Percentiles rank a stretch among this genome's conserved stretches.
These are phyloP conservation scores for Iguana delicatissima DNA, from an alignment of 2,797 vertebrate genomes.

Conservation along the genomic window DNA sequence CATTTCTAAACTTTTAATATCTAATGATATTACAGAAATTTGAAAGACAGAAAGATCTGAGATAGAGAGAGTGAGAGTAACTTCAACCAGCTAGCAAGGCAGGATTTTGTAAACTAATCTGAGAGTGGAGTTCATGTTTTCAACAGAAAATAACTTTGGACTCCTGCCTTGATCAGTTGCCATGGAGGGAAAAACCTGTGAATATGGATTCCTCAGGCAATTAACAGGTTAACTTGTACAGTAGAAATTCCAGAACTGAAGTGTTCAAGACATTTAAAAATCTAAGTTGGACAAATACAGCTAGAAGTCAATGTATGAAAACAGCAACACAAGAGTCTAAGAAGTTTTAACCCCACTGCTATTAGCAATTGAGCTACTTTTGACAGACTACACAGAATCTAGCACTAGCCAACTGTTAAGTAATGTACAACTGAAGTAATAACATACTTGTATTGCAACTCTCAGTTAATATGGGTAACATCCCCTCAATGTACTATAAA, in stretches of 20 bases:
- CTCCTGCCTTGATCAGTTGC: too few species aligned
- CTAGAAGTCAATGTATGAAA: not conserved
- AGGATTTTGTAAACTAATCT: too few species aligned
- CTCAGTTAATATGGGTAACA: not conserved
- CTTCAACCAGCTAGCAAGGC: too few species aligned
- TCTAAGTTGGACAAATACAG: not conserved
- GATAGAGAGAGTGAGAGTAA: too few species aligned
- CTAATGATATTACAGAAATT: too few species aligned
- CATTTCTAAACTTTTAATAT: too few species aligned
- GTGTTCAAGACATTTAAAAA: not conserved
- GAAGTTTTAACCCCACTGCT: not conserved
- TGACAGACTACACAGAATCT: not conserved
- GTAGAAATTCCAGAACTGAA: not conserved
- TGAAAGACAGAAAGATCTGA: too few species aligned
- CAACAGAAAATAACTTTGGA: too few species aligned
- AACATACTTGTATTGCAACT: not conserved
- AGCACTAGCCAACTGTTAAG: not conserved
- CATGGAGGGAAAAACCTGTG: too few species aligned
- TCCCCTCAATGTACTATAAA: not conserved
- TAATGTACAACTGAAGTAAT: not conserved
- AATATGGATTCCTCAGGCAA: too few species aligned
- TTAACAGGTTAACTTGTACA: not conserved
- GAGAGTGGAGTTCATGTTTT: too few species aligned
- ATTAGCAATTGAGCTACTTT: not conserved
- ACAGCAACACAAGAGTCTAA: not conserved